Evolutionary conservation across 2,113 vertebrate species (phyloP).

Genomic region (Panthera tigris): DNA sequence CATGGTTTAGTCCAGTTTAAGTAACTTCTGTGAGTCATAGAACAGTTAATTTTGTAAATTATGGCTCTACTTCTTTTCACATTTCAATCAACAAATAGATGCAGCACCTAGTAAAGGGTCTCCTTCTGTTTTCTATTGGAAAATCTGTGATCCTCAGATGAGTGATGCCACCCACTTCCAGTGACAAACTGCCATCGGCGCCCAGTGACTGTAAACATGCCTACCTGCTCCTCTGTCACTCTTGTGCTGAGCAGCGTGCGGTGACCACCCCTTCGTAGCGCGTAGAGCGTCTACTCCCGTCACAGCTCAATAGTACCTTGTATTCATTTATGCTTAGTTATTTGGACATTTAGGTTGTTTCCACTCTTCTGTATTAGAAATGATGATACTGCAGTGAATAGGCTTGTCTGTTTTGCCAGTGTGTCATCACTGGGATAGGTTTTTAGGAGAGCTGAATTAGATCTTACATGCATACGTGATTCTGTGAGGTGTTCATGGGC

Average conservation of each 20-base stretch:
- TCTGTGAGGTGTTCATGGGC: neutral
- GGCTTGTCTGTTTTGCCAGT: neutral
- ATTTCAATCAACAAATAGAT: neutral
- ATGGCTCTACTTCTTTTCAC: neutral
- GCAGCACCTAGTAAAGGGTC: neutral
- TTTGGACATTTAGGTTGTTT: neutral
- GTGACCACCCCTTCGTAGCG: neutral
- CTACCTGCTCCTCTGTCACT: neutral
- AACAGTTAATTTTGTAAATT: conserved; percentile 1
- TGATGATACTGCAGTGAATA: neutral
- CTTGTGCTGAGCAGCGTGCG: neutral
- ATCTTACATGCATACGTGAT: neutral
- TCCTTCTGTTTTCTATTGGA: neutral
- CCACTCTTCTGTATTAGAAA: neutral
- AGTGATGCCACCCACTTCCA: neutral
- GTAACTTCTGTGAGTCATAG: neutral
- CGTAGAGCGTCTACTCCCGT: neutral
- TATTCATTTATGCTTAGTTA: neutral
- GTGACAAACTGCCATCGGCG: neutral
- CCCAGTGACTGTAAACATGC: neutral
- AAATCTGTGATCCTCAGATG: neutral
- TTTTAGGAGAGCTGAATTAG: neutral
- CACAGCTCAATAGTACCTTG: neutral
- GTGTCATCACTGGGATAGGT: neutral
- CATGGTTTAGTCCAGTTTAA: neutral